Evolutionary conservation across 2,888 invertebrate genomes (phyloP), one percentile per base, ranked within the genome.

Genomic region (Euclidia mi): DNA sequence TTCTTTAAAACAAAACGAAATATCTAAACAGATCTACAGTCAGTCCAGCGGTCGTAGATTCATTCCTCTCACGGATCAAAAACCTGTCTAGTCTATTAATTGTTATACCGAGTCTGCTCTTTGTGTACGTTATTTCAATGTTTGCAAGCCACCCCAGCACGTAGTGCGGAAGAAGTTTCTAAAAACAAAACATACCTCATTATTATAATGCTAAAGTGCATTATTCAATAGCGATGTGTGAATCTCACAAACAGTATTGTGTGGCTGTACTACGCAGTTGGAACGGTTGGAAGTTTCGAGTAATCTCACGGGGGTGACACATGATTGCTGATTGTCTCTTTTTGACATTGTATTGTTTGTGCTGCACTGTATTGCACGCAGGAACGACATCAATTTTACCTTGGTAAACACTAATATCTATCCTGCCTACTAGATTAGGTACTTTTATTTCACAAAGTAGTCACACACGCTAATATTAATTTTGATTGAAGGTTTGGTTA

Each of bases 271-370:
- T 56, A 61, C 46, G 28, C 46, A 50, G 57, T 55, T 68, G 63
- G 58, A 55, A 57, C 46, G 47, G 57, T 55, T 68, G 63, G 58
- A 55, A 57, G 71, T 62, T 66, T 55, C 50, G 41, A 56, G 68
- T 66, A 71, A 75, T 71, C 73, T 69, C 73, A 56, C 62, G 72
- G 76, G 73, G 58, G 55, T 69, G 68, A 75, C 68, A 64, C 68
- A 63, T 66, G 65, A 71, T 75, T 64, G 62, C 76, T 60, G 76
- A 71, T 69, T 74, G 73, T 75, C 64, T 71, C 56, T 67, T 62
- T 71, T 65, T 56, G 66, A 74, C 72, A 65, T 61, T 71, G 64
- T 61, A 50, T 62, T 68, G 65, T 71, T 59, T 64, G 57, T 43
- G 49, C 49, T 44, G 60, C 47, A 44, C 50, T 45, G 35, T 43